phyloP scores from a whole-genome alignment of 2,888 invertebrate genomes.

The Dicycla oo region DNA sequence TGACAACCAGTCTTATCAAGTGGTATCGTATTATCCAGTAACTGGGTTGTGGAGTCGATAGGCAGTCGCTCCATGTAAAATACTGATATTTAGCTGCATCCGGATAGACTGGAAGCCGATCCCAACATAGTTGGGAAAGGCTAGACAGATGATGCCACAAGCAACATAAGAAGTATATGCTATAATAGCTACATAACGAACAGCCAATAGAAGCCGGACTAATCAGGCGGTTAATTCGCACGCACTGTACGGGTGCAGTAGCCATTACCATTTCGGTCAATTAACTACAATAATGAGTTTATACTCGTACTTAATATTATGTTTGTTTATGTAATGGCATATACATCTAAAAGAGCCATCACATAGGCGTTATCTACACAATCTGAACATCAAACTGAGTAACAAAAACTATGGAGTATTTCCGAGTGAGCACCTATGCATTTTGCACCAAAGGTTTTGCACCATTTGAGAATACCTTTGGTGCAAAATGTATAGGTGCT shows the following conservation, averaged over 20 bases:
- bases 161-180: slow-evolving; percentile 19
- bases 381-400: background rate
- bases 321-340: slow-evolving; percentile 57
- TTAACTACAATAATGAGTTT: slow-evolving; percentile 51
- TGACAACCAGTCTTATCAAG: no score
- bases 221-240: slow-evolving; percentile 40
- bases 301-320: slow-evolving; percentile 41
- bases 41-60: no score
- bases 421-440: no score
- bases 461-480: no score
- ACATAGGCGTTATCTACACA: background rate
- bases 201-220: slow-evolving; percentile 44
- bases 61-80: no score
- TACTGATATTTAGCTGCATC: no score
- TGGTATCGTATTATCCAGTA: no score
- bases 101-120: no score
- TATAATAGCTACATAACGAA: slow-evolving; percentile 28
- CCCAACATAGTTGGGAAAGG: no score
- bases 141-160: no score
- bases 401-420: background rate
- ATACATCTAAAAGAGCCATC: background rate
- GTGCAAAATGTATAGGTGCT: no score
- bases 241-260: slow-evolving; percentile 25
- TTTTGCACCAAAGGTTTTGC: no score
- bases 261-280: slow-evolving; percentile 44